Evolutionary conservation across 1,140 invertebrate species (phyloP).

Genomic region (Zaprionus kolodkinae): DNA sequence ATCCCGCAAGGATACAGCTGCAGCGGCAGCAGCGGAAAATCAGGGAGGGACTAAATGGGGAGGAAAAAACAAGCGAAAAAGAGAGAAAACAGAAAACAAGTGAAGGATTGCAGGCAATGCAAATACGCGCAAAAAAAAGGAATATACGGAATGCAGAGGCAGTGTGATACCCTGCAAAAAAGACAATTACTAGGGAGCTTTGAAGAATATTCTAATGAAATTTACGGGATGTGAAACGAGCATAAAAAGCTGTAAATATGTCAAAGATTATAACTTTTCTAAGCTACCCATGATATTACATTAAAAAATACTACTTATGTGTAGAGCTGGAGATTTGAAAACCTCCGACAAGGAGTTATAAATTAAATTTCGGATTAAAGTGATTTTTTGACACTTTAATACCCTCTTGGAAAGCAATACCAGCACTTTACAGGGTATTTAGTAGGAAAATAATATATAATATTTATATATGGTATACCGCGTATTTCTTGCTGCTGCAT

Average conservation of each 20-base stretch:
- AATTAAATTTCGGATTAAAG: too few species aligned
- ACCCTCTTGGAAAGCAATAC: not conserved
- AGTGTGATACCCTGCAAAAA: not conserved
- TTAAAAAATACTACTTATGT: too few species aligned
- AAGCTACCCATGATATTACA: too few species aligned
- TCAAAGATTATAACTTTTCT: not conserved
- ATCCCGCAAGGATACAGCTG: constrained; percentile 69
- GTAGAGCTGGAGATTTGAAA: too few species aligned
- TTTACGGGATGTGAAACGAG: not conserved
- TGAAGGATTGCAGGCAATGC: constrained; percentile 65
- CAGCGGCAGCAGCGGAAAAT: constrained; percentile 65
- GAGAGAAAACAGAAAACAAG: constrained; percentile 25
- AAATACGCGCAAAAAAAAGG: constrained; percentile 43
- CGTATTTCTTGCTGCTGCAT: constrained; percentile 40
- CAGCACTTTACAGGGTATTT: constrained; percentile 25
- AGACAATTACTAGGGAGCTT: not conserved
- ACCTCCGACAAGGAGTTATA: too few species aligned
- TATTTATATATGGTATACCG: not conserved
- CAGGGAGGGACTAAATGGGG: constrained; percentile 30
- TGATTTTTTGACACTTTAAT: not conserved
- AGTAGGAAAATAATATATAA: constrained; percentile 24
- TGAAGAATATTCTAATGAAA: not conserved
- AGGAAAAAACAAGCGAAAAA: constrained; percentile 12
- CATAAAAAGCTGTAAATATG: not conserved
- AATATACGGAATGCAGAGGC: not conserved